Evolutionary conservation across 2,113 vertebrate species (phyloP), one percentile per base, ranked within the genome.

Genomic region (Oncorhynchus gorbuscha): DNA sequence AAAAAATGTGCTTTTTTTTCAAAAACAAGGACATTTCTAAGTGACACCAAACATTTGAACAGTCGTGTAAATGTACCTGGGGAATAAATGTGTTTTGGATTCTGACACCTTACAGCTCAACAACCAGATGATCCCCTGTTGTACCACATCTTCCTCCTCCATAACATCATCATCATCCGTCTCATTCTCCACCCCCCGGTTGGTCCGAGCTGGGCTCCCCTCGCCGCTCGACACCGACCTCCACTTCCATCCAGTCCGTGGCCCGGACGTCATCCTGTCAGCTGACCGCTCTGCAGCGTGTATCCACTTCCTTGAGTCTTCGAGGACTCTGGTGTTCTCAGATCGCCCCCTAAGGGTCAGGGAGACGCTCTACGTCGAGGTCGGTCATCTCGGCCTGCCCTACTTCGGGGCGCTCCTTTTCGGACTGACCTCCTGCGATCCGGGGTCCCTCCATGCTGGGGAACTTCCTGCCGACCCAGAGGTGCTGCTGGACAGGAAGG

Each of bases 351-450:
- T 99, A 85, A 95, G 94, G 18, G 87, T 94, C 0, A 95, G 96
- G 0, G 97, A 99, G 90, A 98, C 95, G 82, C 89, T 99, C 75
- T 97, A 96, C 62, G 93, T 99, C 86, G 97, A 98, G 89, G 95
- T 96, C 0, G 95, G 97, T 85, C 96, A 97, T 72, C 87, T 95
- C 68, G 96, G 96, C 73, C 89, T 98, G 88, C 95, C 97, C 0
- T 97, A 96, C 75, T 97, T 97, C 0, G 95, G 97, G 7, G 95
- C 95, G 0, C 90, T 99, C 48, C 91, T 96, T 0, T 99, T 99
- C 75, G 98, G 98, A 71, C 89, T 99, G 86, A 99, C 98, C 5
- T 99, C 98, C 0, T 99, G 98, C 78, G 96, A 99, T 92, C 98
- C 98, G 0, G 93, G 96, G 58, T 93, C 90, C 62, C 94, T 99